Evolutionary conservation across 2,113 vertebrate species (phyloP).

Genomic region (Oncorhynchus kisutch): DNA sequence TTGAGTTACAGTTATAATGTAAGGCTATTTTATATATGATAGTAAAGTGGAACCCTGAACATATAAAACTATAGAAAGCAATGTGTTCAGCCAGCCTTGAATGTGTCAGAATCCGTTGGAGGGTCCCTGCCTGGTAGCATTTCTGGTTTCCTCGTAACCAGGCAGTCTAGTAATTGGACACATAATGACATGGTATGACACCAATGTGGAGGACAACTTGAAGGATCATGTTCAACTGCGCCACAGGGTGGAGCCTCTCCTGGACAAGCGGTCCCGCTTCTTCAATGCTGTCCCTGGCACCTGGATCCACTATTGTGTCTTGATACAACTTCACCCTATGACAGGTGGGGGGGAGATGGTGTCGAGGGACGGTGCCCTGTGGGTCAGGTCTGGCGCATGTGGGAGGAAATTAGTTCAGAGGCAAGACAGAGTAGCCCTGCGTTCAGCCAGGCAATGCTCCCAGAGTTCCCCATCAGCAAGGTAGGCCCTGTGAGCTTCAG

Average conservation of each 20-base stretch:
- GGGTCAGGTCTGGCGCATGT: slow-evolving; percentile 34
- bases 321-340: slow-evolving; percentile 56
- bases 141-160: slow-evolving; percentile 40
- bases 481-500: slow-evolving; percentile 40
- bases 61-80: not conserved
- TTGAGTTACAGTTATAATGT: not conserved
- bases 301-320: slow-evolving; percentile 54
- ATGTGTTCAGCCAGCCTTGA: not conserved
- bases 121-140: not conserved
- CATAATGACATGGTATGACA: not conserved
- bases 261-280: slow-evolving; percentile 55
- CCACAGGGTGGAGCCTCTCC: slow-evolving; percentile 47
- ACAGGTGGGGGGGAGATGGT: not conserved
- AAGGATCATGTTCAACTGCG: slow-evolving; percentile 34
- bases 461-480: slow-evolving; percentile 52
- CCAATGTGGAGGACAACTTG: not conserved
- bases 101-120: not conserved
- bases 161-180: slow-evolving; percentile 38
- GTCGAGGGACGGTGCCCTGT: slow-evolving; percentile 31
- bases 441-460: slow-evolving; percentile 56
- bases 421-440: slow-evolving; percentile 29
- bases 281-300: slow-evolving; percentile 49
- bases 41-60: not conserved
- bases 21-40: not conserved
- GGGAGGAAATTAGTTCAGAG: slow-evolving; percentile 32